These are phyloP conservation scores for Epsilonema sp. DNA, from an alignment of 2,888 invertebrate species.

Conservation along the genomic window DNA sequence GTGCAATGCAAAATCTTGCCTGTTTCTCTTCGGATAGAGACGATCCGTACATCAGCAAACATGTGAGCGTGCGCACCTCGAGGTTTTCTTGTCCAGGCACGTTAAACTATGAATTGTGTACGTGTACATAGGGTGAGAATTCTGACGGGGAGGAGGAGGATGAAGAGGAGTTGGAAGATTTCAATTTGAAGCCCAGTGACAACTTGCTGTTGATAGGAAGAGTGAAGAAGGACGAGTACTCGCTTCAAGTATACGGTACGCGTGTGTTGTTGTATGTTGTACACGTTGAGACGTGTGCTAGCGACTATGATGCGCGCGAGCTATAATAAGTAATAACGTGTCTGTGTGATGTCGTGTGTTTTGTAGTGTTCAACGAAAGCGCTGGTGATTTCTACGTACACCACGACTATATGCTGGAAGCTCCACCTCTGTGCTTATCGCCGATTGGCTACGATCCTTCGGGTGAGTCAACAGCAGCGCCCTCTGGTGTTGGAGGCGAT, in stretches of 20 bases:
- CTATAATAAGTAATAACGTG: too few relatives aligned
- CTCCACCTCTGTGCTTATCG: constrained; percentile 72
- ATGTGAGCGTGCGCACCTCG: too few relatives aligned
- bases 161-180: constrained; percentile 19
- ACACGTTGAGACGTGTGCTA: too few relatives aligned
- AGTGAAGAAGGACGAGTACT: constrained; percentile 5
- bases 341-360: too few relatives aligned
- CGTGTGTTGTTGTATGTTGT: too few relatives aligned
- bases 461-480: too few relatives aligned
- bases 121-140: too few relatives aligned
- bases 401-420: constrained; percentile 70
- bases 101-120: too few relatives aligned
- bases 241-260: too few relatives aligned
- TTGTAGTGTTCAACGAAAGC: constrained; percentile 74
- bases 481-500: too few relatives aligned
- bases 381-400: constrained; percentile 77
- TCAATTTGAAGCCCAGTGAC: constrained; percentile 38
- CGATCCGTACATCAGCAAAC: not conserved
- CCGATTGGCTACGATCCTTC: constrained; percentile 75
- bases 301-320: too few relatives aligned
- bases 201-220: constrained; percentile 3
- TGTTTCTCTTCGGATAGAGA: not conserved
- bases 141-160: not conserved
- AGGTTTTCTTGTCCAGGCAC: too few relatives aligned
- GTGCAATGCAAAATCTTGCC: not conserved